These are phyloP conservation scores for Salmo trutta DNA, from an alignment of 2,797 vertebrate genomes.

Conservation along the genomic window DNA sequence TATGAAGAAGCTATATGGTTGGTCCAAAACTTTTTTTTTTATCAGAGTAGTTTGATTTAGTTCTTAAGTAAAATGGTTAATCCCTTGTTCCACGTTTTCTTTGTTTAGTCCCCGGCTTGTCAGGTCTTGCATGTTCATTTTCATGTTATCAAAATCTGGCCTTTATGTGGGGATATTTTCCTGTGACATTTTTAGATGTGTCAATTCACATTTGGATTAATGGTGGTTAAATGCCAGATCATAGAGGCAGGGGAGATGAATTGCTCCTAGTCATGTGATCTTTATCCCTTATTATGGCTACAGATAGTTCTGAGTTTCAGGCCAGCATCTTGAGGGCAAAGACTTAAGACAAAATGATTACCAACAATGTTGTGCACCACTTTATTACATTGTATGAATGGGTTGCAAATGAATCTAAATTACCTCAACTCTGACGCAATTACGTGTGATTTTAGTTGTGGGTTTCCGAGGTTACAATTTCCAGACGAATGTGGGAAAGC, in stretches of 20 bases:
- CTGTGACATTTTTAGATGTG: not conserved
- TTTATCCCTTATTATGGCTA: not conserved
- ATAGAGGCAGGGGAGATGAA: not conserved
- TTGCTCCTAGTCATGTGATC: not conserved
- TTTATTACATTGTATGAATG: not conserved
- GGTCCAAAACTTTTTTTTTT: not conserved
- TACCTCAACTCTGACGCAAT: not conserved
- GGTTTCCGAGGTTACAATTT: not conserved
- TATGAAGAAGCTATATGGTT: not conserved
- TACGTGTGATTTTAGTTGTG: not conserved
- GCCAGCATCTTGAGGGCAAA: not conserved
- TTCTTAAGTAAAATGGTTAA: not conserved
- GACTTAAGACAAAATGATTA: not conserved
- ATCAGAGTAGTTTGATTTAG: not conserved
- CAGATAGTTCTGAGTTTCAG: not conserved
- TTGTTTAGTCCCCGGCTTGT: not conserved
- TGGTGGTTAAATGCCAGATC: not conserved
- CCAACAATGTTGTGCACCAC: not conserved
- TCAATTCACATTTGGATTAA: constrained; percentile 3
- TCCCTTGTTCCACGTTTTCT: not conserved
- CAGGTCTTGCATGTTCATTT: constrained; percentile 34
- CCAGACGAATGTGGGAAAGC: not conserved
- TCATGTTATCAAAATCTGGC: not conserved
- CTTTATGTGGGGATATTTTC: no score
- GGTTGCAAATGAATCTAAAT: not conserved